Conservation (phyloP, 2,888 invertebrate genomes). For the Hemistola chrysoprasaria region DNA sequence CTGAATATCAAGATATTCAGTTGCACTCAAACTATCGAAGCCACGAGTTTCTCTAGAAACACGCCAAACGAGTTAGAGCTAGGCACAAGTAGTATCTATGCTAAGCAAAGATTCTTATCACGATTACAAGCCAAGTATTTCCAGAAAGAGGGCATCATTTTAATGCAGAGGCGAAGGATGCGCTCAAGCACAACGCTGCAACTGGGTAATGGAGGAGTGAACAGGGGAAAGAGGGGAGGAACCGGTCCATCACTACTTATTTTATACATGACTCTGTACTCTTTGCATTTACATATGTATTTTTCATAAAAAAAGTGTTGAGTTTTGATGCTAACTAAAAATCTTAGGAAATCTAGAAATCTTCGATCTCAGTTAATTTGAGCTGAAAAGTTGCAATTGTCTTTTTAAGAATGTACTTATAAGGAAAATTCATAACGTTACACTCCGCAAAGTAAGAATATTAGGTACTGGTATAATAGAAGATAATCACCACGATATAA, state of each 20-base stretch:
- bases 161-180: constrained; percentile 55
- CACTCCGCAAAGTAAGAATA: no score
- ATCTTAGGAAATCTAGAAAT: no score
- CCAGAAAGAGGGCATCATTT: constrained; percentile 38
- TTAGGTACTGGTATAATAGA: constrained; percentile 11
- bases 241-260: constrained; percentile 58
- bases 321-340: no score
- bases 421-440: no score
- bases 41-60: constrained; percentile 8
- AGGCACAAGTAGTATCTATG: constrained; percentile 1
- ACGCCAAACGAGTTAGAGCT: constrained; percentile 1
- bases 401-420: no score
- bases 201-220: constrained; percentile 28
- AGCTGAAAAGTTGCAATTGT: no score
- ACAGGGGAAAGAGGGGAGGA: constrained; percentile 29
- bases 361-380: no score
- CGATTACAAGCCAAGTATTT: constrained; percentile 22
- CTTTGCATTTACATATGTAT: constrained; percentile 56
- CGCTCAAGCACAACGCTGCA: constrained; percentile 53
- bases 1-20: not conserved
- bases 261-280: constrained; percentile 56
- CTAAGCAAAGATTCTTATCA: constrained; percentile 19
- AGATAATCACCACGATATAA: constrained; percentile 30
- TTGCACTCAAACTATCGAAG: constrained; percentile 2
- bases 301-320: no score